These are phyloP conservation scores for Catamblyrhynchus diadema DNA, from an alignment of 2,797 vertebrate species.

Conservation along the genomic window DNA sequence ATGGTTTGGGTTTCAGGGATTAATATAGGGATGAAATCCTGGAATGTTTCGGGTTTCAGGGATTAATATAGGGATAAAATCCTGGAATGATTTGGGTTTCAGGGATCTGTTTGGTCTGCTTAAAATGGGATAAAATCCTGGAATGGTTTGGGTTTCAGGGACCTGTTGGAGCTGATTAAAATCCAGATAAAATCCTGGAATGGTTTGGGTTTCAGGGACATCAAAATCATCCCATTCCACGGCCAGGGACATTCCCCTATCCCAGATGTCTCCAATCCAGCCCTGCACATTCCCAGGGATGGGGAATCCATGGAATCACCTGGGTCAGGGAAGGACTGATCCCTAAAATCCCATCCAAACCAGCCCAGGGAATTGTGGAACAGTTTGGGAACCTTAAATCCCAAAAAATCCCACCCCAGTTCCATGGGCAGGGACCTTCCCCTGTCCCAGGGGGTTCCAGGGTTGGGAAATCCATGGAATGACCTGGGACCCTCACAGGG, in stretches of 20 bases:
- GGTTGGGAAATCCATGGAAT: not conserved
- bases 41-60: rapidly evolving
- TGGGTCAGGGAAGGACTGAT: not conserved
- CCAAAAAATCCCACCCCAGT: not conserved
- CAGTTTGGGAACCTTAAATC: not conserved
- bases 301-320: not conserved
- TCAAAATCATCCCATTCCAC: rapidly evolving
- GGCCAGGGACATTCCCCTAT: not conserved
- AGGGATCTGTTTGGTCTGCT: no score
- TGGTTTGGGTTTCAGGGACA: rapidly evolving
- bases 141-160: rapidly evolving
- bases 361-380: not conserved
- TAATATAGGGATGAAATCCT: not conserved
- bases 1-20: not conserved
- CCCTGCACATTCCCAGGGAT: not conserved
- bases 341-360: not conserved
- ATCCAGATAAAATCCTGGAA: not conserved
- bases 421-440: not conserved
- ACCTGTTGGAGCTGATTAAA: not conserved
- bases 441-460: not conserved
- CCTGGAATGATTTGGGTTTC: not conserved
- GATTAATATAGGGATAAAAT: not conserved
- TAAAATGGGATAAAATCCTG: not conserved
- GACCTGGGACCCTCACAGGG: rapidly evolving
- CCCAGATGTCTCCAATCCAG: not conserved